Base-by-base conservation (phyloP, 2,113 vertebrate genomes). In the Casuarius casuarius region DNA sequence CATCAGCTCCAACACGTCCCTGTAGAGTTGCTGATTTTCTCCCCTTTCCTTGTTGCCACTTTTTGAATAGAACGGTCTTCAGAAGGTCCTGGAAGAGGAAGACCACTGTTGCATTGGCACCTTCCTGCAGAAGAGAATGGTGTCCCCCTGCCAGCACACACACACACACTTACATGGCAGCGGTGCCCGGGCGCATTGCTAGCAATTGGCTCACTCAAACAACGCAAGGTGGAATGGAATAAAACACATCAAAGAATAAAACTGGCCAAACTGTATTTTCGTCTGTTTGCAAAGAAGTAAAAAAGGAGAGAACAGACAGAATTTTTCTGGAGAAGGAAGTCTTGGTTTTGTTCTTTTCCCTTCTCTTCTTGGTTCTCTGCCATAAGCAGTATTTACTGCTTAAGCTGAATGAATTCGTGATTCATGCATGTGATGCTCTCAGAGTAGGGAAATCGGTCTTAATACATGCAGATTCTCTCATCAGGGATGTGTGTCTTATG, bases 381-480 rank as follows among this genome's bases (percentile, higher is more conserved):
- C 56, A 33, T 33, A 59, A 59, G 31, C 9, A 33, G 29, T 31
- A 59, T 33, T 59, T 33, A 59, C 19, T 59, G 56, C 56, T 33
- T 59, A 59, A 31, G 56, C 56, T 59, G 56, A 59, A 59, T 33
- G 31, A 33, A 33, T 59, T 59, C 9, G 33, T 33, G 31, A 59
- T 59, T 33, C 17, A 33, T 59, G 56, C 29, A 75, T 54, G 14
- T 18, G 51, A 38, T 71, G 25, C n/a, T 91, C 73, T 91, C 65
- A 10, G 71, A 6, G 1, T 10, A 25, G 14, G 42, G 46, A 59
- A 78, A 59, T 15, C 0, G 0, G 3, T 6, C 31, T 19, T 74
- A 67, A 31, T 14, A 63, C 0, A 0, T 6, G 23, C 48, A 67
- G n/a, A 61, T 42, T 74, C 21, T 44, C 67, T 23, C 0, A 0